Evolutionary conservation across 2,888 invertebrate genomes (phyloP).

Genomic region (Saturnia pavonia): DNA sequence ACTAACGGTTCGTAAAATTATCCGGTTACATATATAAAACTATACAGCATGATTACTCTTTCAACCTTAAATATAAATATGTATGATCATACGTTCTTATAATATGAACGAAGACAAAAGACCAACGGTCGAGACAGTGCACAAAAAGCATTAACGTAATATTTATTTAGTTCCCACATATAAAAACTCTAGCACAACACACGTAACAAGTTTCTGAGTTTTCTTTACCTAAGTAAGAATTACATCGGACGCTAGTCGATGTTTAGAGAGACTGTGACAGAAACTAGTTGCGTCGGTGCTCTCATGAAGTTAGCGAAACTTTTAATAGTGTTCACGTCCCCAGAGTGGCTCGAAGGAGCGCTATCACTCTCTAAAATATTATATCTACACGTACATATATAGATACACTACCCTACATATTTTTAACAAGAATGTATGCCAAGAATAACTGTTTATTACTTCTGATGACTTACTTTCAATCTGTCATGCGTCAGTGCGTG

Average conservation of each 20-base stretch:
- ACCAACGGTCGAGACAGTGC: background rate
- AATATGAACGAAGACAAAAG: no score
- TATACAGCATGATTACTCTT: no score
- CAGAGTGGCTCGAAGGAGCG: slow-evolving; percentile 42
- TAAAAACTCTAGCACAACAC: background rate
- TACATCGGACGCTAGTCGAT: slow-evolving; percentile 35
- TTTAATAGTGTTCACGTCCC: slow-evolving; percentile 75
- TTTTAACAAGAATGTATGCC: background rate
- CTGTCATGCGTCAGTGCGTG: no score
- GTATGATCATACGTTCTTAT: no score
- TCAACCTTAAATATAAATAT: no score
- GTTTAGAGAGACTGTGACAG: slow-evolving; percentile 51
- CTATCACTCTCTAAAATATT: slow-evolving; percentile 31
- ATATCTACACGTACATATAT: slow-evolving; percentile 7
- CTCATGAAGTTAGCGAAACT: slow-evolving; percentile 64
- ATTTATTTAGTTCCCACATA: background rate
- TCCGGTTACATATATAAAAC: no score
- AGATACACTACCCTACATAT: background rate
- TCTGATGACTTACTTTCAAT: no score
- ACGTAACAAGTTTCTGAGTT: background rate
- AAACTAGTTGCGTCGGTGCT: slow-evolving; percentile 66
- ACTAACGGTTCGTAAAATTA: no score
- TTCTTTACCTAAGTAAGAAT: slow-evolving; percentile 17
- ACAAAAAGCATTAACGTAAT: background rate
- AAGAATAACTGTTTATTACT: no score